Evolutionary conservation across 2,113 vertebrate species (phyloP).

Genomic region (Eulacestoma nigropectus): DNA sequence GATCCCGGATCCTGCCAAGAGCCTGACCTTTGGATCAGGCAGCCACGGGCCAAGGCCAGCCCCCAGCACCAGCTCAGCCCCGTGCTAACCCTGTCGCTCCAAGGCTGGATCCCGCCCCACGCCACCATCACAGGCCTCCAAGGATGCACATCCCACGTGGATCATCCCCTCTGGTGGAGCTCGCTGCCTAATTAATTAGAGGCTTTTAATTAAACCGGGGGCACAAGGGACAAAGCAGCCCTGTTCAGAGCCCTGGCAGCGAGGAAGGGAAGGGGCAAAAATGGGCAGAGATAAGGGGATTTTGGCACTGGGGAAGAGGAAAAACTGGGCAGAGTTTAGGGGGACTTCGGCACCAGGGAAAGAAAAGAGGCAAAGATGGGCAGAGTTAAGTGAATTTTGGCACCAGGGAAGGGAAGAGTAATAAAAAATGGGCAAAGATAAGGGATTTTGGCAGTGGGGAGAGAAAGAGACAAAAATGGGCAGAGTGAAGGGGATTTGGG

Average conservation of each 20-base stretch:
- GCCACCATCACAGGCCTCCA: background rate
- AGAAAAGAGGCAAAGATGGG: background rate
- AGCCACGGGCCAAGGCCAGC: background rate
- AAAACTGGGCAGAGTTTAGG: background rate
- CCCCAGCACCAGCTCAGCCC: background rate
- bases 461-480: background rate
- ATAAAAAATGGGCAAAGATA: no score
- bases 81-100: background rate
- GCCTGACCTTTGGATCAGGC: background rate
- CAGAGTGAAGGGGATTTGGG: background rate
- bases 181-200: background rate
- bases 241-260: background rate
- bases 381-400: background rate
- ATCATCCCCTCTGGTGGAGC: background rate
- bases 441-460: background rate
- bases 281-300: background rate
- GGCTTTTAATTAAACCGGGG: background rate
- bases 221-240: background rate
- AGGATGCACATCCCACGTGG: background rate
- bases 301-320: background rate
- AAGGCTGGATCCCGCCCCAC: background rate
- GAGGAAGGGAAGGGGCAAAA: background rate
- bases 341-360: background rate
- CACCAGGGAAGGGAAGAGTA: fast-evolving
- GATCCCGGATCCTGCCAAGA: background rate